Evolutionary conservation across 2,797 vertebrate species (phyloP).

Genomic region (Perodicticus potto): DNA sequence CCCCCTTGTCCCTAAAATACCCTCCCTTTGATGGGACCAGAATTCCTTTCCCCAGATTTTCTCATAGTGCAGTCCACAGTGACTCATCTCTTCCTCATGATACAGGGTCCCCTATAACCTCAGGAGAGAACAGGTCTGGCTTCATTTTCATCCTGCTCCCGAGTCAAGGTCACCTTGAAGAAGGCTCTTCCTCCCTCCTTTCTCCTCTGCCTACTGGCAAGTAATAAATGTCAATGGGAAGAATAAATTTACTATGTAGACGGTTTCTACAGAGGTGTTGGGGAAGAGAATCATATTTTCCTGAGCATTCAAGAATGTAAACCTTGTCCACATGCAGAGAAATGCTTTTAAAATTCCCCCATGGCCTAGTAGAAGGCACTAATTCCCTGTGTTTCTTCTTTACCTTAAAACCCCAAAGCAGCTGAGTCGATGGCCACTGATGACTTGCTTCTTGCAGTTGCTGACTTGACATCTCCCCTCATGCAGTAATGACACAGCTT

Average conservation of each 20-base stretch:
- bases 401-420: background rate
- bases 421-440: background rate
- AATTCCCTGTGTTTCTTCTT: background rate
- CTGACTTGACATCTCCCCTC: background rate
- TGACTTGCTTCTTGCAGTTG: background rate
- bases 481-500: background rate
- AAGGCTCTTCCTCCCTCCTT: background rate
- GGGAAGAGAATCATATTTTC: background rate
- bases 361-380: rapidly evolving
- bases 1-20: background rate
- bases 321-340: background rate
- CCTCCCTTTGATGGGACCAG: background rate
- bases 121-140: background rate
- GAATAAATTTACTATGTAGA: background rate
- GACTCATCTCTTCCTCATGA: background rate
- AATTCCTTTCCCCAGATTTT: background rate
- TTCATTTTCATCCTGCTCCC: background rate
- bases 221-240: background rate
- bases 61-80: background rate
- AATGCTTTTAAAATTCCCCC: background rate
- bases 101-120: background rate
- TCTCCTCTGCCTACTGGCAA: background rate
- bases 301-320: background rate
- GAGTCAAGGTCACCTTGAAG: background rate
- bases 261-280: background rate